Conservation (phyloP, 2,797 vertebrate species). For the Anguilla pacifica region DNA sequence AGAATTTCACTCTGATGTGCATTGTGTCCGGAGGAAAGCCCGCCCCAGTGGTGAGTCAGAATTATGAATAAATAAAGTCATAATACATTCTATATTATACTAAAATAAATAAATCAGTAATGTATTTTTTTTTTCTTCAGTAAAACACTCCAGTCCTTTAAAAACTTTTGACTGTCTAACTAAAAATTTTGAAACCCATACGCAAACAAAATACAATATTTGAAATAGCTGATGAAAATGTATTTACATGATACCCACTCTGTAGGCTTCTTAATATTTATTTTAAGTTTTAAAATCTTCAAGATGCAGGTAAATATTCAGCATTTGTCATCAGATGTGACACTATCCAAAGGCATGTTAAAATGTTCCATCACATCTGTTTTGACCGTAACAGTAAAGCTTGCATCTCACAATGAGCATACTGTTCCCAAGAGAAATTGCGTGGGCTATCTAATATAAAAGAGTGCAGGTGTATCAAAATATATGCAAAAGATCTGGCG, state of each 20-base stretch:
- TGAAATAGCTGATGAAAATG: background rate
- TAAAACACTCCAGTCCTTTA: background rate
- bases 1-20: slow-evolving; percentile 94
- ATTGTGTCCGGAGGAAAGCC: slow-evolving; percentile 90
- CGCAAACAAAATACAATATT: background rate
- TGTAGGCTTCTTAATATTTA: background rate
- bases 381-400: background rate
- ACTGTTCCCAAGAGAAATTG: background rate
- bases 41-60: slow-evolving; percentile 79
- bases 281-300: background rate
- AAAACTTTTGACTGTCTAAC: background rate
- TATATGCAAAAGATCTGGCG: background rate
- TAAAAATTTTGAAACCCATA: background rate
- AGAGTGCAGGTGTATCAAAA: background rate
- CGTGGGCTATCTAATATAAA: background rate
- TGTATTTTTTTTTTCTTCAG: background rate
- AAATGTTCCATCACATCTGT: background rate
- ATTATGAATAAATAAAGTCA: background rate
- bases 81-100: slow-evolving; percentile 14
- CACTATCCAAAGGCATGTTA: background rate
- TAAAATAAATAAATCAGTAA: background rate
- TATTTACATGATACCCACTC: background rate
- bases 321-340: background rate
- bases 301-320: background rate
- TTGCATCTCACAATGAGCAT: background rate